Evolutionary conservation across 2,888 invertebrate species (phyloP).

Genomic region (Epinotia demarniana): DNA sequence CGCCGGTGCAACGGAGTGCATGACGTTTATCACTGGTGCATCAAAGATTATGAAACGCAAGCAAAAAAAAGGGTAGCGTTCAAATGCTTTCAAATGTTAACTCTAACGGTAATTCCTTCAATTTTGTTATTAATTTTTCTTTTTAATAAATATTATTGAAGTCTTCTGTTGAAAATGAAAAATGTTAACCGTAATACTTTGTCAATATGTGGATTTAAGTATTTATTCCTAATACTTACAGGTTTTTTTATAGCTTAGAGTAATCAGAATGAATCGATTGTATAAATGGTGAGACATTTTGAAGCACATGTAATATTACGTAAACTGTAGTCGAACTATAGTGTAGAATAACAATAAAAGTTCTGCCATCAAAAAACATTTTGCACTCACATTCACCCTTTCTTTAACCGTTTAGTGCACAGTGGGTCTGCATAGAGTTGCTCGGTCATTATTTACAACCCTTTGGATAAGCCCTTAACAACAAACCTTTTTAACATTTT

Average conservation of each 20-base stretch:
- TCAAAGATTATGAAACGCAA: constrained; percentile 45
- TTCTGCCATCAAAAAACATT: constrained; percentile 28
- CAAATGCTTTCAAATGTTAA: background rate
- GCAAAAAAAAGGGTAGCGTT: background rate
- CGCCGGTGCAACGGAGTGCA: constrained; percentile 39
- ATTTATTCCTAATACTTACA: no score
- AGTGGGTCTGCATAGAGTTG: constrained; percentile 71
- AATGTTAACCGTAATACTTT: background rate
- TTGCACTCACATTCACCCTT: constrained; percentile 45
- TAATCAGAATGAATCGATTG: background rate
- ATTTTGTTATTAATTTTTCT: no score
- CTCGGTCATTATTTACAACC: constrained; percentile 84
- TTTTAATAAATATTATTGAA: no score
- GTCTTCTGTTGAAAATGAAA: no score
- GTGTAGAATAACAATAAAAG: constrained; percentile 22
- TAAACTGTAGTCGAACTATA: constrained; percentile 12
- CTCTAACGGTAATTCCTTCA: background rate
- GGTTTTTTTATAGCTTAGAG: background rate
- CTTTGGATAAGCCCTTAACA: constrained; percentile 80
- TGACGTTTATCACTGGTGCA: constrained; percentile 13
- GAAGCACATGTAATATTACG: background rate
- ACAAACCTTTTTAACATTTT: constrained; percentile 83
- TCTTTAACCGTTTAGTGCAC: constrained; percentile 72
- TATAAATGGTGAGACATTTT: background rate
- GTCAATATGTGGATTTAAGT: no score